Evolutionary conservation across 2,113 vertebrate species (phyloP).

Genomic region (Guaruba guarouba): DNA sequence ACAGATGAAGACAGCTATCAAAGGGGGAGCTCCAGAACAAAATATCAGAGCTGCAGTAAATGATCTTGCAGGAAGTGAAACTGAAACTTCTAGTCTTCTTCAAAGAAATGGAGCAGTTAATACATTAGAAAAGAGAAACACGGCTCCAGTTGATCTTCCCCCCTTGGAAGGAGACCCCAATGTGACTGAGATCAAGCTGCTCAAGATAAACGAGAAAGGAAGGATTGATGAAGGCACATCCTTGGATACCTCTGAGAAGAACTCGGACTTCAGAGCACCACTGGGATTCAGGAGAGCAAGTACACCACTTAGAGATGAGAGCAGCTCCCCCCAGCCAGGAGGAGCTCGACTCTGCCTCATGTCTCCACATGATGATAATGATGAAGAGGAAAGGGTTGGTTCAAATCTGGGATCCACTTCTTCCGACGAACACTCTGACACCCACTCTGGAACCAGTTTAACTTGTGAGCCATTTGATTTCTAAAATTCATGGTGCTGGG

Average conservation of each 20-base stretch:
- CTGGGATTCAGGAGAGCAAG: conserved; percentile 5
- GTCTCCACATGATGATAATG: not conserved
- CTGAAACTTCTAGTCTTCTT: not conserved
- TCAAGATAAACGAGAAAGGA: not conserved
- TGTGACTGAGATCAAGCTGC: not conserved
- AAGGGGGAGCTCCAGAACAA: not conserved
- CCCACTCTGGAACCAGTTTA: conserved; percentile 1
- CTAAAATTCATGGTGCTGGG: not conserved
- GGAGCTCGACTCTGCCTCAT: not conserved
- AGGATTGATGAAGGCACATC: not conserved
- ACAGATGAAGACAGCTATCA: not conserved
- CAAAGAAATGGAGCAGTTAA: not conserved
- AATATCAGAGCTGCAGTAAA: not conserved
- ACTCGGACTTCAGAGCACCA: not conserved
- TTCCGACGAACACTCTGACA: conserved; percentile 54
- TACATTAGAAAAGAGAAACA: not conserved
- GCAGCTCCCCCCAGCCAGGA: not conserved
- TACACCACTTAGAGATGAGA: not conserved
- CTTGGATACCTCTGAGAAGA: not conserved
- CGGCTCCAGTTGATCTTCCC: not conserved
- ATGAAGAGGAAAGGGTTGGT: conserved; percentile 4
- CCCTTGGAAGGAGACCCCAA: not conserved
- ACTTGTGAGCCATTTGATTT: conserved; percentile 65
- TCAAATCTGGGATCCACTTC: conserved; percentile 44
- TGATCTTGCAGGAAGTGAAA: not conserved